Evolutionary conservation across 2,888 invertebrate genomes (phyloP), one percentile per base, ranked within the genome.

Genomic region (Cylindroiulus punctatus): DNA sequence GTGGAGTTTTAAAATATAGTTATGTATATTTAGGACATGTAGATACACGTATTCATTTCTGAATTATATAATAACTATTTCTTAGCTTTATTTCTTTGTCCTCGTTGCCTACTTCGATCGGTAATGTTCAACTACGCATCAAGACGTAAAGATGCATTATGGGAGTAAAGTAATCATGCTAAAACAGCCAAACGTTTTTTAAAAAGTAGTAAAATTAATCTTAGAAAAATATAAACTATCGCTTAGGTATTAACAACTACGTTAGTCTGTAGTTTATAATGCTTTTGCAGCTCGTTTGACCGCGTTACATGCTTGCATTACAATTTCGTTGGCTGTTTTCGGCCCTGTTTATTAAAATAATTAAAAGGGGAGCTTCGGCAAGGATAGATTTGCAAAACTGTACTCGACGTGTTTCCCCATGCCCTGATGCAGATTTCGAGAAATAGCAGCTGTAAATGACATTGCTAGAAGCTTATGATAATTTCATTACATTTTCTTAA

Each of bases 401-500:
- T 7, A 65, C 12, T 10, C 0, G 22, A 7, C n/a, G n/a, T 65
- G 65, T 65, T 65, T 65, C 26, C 26, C 12, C 65, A 65, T 65
- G 65, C 65, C 65, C 65, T 65, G 0, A 26, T 26, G 65, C 65
- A 65, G 1, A 1, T 65, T 65, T 65, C 26, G 65, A 65, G 65
- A 26, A 65, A 65, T 65, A 65, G 26, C 65, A 65, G 65, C 65
- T 65, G 65, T n/a, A 65, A 65, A 65, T 65, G 65, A 26, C 65
- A 65, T 65, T 26, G 65, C 65, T 26, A 65, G 65, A 65, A 65
- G 65, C 65, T 0, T 65, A 26, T 65, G 65, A 65, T 65, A 65
- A 65, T 26, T 65, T 65, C 26, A 65, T 65, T 65, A 65, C 65
- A 65, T 65, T 65, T 65, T 65, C 65, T 65, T 65, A 65, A 65